phyloP scores from a whole-genome alignment of 1,140 invertebrate genomes.

The Phymorhynchus buccinoides region DNA sequence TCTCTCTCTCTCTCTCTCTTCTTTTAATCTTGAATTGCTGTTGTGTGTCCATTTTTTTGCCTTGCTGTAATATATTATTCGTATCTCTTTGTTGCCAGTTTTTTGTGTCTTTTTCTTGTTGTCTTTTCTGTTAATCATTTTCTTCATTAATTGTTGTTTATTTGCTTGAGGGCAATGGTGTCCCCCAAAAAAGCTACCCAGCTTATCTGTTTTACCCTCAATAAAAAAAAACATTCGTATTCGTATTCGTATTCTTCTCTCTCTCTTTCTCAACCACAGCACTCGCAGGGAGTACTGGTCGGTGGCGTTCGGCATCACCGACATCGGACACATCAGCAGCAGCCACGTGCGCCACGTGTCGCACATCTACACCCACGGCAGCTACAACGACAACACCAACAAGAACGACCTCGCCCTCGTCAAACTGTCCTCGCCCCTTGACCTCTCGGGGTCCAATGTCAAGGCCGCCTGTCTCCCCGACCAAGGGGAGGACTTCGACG shows the following conservation, averaged over 20 bases:
- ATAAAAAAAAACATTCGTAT: too few relatives aligned
- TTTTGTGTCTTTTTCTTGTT: too few relatives aligned
- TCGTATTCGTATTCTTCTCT: neutral
- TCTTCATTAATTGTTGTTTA: too few relatives aligned
- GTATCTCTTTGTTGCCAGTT: too few relatives aligned
- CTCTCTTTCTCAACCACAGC: neutral
- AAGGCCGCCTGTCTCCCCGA: conserved; percentile 56
- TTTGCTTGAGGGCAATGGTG: too few relatives aligned
- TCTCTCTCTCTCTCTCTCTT: too few relatives aligned
- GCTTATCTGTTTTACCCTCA: too few relatives aligned
- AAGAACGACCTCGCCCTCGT: conserved; percentile 59
- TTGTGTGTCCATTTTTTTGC: too few relatives aligned
- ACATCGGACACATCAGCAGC: conserved; percentile 45
- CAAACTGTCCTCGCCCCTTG: conserved; percentile 53
- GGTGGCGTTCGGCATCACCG: conserved; percentile 53
- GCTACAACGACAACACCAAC: conserved; percentile 47
- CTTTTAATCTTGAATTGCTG: too few relatives aligned
- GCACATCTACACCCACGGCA: conserved; percentile 47
- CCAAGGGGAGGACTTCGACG: conserved; percentile 44
- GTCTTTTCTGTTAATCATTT: too few relatives aligned
- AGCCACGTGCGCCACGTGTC: conserved; percentile 48
- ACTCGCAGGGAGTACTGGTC: conserved; percentile 49
- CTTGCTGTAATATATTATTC: too few relatives aligned
- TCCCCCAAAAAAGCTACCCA: too few relatives aligned
- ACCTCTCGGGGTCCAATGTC: conserved; percentile 35